Evolutionary conservation across 2,113 vertebrate genomes (phyloP).

Genomic region (Trinectes maculatus): DNA sequence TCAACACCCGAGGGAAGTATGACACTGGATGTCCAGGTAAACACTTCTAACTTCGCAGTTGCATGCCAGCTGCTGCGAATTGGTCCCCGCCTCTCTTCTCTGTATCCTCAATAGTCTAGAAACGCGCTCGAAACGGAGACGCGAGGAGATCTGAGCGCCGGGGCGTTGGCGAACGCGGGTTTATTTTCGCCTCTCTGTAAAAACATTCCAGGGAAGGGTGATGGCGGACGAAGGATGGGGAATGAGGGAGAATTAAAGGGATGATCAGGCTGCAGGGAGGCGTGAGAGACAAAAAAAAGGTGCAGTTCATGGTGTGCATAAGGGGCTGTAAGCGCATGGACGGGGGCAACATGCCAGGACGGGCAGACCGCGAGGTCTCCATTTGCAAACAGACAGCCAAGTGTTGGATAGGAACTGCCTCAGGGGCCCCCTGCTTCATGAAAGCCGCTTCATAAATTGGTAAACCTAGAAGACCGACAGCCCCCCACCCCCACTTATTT

Average conservation of each 20-base stretch:
- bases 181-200: conserved; percentile 72
- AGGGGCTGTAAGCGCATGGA: conserved; percentile 25
- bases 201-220: conserved; percentile 73
- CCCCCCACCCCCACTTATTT: conserved; percentile 37
- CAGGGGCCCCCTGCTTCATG: conserved; percentile 60
- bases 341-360: conserved; percentile 51
- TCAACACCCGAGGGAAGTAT: conserved; percentile 73
- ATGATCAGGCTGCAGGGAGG: conserved; percentile 21
- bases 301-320: conserved; percentile 51
- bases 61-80: conserved; percentile 31
- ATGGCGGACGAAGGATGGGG: conserved; percentile 50
- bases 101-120: conserved; percentile 32
- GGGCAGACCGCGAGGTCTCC: conserved; percentile 45
- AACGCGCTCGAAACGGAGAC: conserved; percentile 40
- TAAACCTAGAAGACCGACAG: conserved; percentile 71
- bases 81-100: conserved; percentile 43
- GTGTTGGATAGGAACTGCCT: conserved; percentile 62
- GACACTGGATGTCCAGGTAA: conserved; percentile 71
- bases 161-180: conserved; percentile 44
- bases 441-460: conserved; percentile 80
- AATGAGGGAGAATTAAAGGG: conserved; percentile 47
- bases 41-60: conserved; percentile 70
- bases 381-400: conserved; percentile 62
- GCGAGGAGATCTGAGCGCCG: conserved; percentile 38
- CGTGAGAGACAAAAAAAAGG: conserved; percentile 44